Evolutionary conservation across 1,140 invertebrate species (phyloP).

Genomic region (Anoplophora glabripennis): DNA sequence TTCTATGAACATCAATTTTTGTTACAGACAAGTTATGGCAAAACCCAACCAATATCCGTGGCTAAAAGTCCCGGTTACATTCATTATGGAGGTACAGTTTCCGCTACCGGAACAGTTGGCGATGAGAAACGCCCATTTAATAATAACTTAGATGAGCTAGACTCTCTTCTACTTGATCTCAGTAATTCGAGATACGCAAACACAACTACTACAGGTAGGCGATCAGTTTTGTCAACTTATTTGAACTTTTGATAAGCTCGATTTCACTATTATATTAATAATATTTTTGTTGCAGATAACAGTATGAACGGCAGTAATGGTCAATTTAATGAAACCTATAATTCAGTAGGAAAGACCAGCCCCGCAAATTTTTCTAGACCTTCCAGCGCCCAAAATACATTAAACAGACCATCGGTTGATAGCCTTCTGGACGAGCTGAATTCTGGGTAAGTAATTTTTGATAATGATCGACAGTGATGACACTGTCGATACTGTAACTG

Average conservation of each 20-base stretch:
- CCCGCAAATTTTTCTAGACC: slow-evolving; percentile 42
- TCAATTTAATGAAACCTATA: slow-evolving; percentile 34
- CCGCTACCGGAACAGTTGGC: slow-evolving; percentile 10
- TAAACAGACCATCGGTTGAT: slow-evolving; percentile 74
- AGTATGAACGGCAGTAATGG: slow-evolving; percentile 35
- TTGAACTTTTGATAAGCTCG: not conserved
- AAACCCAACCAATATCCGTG: slow-evolving; percentile 54
- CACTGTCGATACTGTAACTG: no score
- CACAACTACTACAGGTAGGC: slow-evolving; percentile 32
- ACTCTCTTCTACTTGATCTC: slow-evolving; percentile 86
- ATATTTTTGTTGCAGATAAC: slow-evolving; percentile 33
- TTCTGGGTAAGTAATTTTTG: slow-evolving; percentile 65
- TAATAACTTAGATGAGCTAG: slow-evolving; percentile 86
- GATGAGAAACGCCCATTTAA: slow-evolving; percentile 51
- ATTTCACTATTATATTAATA: not conserved
- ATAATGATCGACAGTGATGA: no score
- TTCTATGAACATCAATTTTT: slow-evolving; percentile 16
- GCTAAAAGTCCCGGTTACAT: slow-evolving; percentile 21
- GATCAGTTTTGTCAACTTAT: not conserved
- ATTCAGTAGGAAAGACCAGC: slow-evolving; percentile 42
- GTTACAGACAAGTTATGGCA: slow-evolving; percentile 65
- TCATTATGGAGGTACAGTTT: slow-evolving; percentile 12
- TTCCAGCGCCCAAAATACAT: slow-evolving; percentile 43
- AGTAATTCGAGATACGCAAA: slow-evolving; percentile 55
- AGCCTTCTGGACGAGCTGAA: slow-evolving; percentile 83